Conservation (phyloP, 2,797 vertebrate species). For the Amblyopsis hoosieri region DNA sequence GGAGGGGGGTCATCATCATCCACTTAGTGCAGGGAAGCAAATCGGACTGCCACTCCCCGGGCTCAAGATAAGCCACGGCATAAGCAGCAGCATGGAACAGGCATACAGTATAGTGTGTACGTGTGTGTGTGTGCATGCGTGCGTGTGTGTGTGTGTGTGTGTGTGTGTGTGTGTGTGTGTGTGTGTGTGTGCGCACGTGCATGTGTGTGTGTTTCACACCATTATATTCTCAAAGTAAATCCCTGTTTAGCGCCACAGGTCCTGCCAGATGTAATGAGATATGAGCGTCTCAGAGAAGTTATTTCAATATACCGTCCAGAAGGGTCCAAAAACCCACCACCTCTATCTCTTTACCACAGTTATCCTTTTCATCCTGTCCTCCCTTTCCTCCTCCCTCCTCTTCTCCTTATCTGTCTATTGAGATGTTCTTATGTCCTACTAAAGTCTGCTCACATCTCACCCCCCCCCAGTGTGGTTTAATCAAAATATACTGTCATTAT, state of each 20-base stretch:
- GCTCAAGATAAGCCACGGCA: constrained; percentile 49
- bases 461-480: too few relatives aligned
- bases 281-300: too few relatives aligned
- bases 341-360: background rate
- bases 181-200: background rate
- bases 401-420: too few relatives aligned
- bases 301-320: too few relatives aligned
- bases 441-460: too few relatives aligned
- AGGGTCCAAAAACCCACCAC: background rate
- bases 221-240: constrained; percentile 21
- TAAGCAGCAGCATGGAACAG: constrained; percentile 44
- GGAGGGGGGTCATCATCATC: constrained; percentile 55
- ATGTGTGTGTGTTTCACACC: too few relatives aligned
- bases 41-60: constrained; percentile 36
- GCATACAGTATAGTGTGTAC: constrained; percentile 15
- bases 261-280: too few relatives aligned
- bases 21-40: constrained; percentile 52
- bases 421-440: too few relatives aligned
- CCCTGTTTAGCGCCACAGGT: background rate
- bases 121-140: background rate
- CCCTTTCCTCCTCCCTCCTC: too few relatives aligned
- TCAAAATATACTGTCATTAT: too few relatives aligned
- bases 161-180: background rate
- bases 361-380: too few relatives aligned
- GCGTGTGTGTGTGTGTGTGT: background rate